Conservation (phyloP, 2,113 vertebrate species). For the Zingel zingel region DNA sequence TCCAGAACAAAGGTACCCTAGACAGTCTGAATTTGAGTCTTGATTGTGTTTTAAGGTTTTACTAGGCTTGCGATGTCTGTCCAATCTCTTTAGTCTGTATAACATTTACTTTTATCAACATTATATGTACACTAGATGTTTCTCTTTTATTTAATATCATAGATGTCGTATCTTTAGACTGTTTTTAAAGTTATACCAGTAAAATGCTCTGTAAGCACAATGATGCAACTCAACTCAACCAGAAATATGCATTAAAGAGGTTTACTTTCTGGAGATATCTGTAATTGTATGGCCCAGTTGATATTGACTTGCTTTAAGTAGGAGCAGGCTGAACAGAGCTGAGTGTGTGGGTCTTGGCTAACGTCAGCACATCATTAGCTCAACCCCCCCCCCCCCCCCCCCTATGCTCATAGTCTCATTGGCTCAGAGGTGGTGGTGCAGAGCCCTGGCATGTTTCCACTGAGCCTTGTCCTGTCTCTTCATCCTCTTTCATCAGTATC, state of each 20-base stretch:
- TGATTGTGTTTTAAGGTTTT: not conserved
- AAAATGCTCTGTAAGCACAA: not conserved
- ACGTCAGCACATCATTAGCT: conserved; percentile 61
- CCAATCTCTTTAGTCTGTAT: not conserved
- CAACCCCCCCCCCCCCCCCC: conserved; percentile 27
- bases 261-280: conserved; percentile 11
- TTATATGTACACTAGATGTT: not conserved
- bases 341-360: conserved; percentile 54
- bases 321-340: conserved; percentile 45
- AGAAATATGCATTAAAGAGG: conserved; percentile 7
- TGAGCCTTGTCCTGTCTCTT: conserved; percentile 40
- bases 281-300: conserved; percentile 40
- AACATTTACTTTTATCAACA: not conserved
- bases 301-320: conserved; percentile 48
- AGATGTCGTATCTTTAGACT: not conserved
- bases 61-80: not conserved
- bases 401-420: conserved; percentile 49
- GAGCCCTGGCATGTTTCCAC: conserved; percentile 63
- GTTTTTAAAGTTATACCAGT: not conserved
- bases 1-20: not conserved
- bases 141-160: not conserved
- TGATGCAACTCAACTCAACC: not conserved
- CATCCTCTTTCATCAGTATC: conserved; percentile 42
- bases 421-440: conserved; percentile 60
- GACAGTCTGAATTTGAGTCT: not conserved